Percentiles rank a stretch among this genome's conserved stretches.
Conservation (phyloP, 2,888 invertebrate species). For the Lasioglossum lativentre region DNA sequence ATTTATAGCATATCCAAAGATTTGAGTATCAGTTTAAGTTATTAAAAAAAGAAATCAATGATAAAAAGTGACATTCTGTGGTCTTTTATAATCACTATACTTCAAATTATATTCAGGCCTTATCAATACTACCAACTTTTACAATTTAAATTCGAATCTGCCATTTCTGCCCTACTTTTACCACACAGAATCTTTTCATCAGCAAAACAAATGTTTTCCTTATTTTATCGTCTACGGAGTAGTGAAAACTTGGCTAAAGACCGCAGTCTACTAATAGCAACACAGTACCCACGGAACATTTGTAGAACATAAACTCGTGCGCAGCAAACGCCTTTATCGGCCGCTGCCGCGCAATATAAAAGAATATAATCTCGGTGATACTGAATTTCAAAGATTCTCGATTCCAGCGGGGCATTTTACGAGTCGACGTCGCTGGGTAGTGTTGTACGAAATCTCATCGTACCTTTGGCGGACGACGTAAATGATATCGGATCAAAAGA, state of each 20-base stretch:
- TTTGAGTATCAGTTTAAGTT: too few species aligned
- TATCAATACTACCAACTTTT: neutral
- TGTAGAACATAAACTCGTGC: neutral
- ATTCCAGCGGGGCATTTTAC: neutral
- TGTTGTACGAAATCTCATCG: slow-evolving; percentile 37
- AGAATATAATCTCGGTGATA: neutral
- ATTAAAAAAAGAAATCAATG: too few species aligned
- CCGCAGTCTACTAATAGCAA: neutral
- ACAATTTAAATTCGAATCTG: neutral
- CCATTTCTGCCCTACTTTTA: neutral
- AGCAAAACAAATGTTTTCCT: neutral
- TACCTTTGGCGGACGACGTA: slow-evolving; percentile 30
- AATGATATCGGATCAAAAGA: slow-evolving; percentile 48
- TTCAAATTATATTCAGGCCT: neutral
- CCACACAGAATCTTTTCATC: neutral
- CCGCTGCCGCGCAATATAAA: neutral
- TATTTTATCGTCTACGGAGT: neutral
- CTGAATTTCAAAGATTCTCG: slow-evolving; percentile 12
- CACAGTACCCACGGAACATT: neutral
- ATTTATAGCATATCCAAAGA: too few species aligned
- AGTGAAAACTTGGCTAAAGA: neutral
- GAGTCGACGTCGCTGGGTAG: neutral
- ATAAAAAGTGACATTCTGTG: too few species aligned
- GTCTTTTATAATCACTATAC: neutral
- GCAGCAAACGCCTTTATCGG: neutral